Base-by-base conservation (phyloP, 2,888 invertebrate species). In the Cecidostiba fungosa region DNA sequence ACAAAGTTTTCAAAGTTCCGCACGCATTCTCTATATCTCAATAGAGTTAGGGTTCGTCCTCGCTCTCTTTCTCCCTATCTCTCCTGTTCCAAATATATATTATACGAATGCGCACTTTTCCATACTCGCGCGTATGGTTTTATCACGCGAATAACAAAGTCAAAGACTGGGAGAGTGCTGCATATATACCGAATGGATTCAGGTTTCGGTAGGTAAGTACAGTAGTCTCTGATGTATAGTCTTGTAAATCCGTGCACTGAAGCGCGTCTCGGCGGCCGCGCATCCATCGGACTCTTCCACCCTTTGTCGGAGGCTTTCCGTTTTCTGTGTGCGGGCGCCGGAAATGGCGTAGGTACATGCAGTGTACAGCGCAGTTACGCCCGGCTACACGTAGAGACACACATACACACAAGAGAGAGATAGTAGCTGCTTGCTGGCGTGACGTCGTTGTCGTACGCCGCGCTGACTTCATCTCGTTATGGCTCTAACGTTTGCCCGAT, bases 1-100 rank as follows among this genome's bases (percentile, higher is more conserved):
- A 90, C 91, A 92, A 93, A 93, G 93, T 93, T 93, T 93, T 93
- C 92, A 92, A 92, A 92, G 92, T 93, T 91, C 72, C 77, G 77
- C 19, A 77, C 54, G 29, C 70, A 32, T n/a, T 69, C 62, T 59
- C 16, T 69, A 10, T 66, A 47, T 82, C 29, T 72, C 59, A 39
- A 23, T 29, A 12, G 43, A n/a, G n/a, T n/a, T 32, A 23, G 62
- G 1, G 2, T 4, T 23, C 19, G 62, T 62, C 62, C 62, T 62
- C 23, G 10, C 26, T 62, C 23, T 26, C 62, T 62, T 62, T 62
- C 62, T 50, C 62, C 62, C 23, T 62, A n/a, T 73, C 50, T 50
- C 19, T 43, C 26, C 73, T 59, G 62, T 32, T 54, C 26, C 29
- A 4, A 5, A 10, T 77, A 32, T 54, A 19, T 10, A 23, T 26